These are phyloP conservation scores for Hylomyscus alleni DNA, from an alignment of 2,797 vertebrate genomes.

Conservation along the genomic window DNA sequence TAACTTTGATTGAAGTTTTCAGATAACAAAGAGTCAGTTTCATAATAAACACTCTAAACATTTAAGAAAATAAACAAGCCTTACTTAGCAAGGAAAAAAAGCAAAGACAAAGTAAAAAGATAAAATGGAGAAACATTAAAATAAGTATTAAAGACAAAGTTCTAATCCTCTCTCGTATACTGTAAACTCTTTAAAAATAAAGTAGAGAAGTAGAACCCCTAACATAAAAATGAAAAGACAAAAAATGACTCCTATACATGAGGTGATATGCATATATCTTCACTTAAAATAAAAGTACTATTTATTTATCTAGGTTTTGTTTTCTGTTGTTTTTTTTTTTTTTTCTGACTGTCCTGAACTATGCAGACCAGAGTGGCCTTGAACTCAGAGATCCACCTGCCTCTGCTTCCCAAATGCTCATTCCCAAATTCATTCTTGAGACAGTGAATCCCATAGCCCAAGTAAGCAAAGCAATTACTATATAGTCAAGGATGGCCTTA, in stretches of 20 bases:
- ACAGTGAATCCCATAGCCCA: background rate
- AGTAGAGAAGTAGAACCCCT: background rate
- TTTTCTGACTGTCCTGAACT: background rate
- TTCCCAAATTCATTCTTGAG: background rate
- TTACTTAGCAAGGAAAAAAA: background rate
- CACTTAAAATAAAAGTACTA: background rate
- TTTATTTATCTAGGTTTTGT: background rate
- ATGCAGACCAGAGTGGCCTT: background rate
- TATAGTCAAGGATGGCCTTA: background rate
- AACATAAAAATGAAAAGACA: background rate
- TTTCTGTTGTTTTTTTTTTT: background rate
- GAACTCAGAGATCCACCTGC: background rate
- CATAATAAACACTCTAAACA: constrained; percentile 29
- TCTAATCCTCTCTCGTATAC: background rate
- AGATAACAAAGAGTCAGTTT: background rate
- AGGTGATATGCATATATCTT: background rate
- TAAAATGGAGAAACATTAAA: background rate
- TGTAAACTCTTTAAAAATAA: background rate
- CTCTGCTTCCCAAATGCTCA: background rate
- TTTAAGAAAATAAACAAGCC: background rate
- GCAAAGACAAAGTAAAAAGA: background rate
- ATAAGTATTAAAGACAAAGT: background rate
- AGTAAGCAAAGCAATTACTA: background rate
- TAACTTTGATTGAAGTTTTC: constrained; percentile 28
- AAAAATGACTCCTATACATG: background rate